Evolutionary conservation across 2,797 vertebrate genomes (phyloP).

Genomic region (Acipenser ruthenus): DNA sequence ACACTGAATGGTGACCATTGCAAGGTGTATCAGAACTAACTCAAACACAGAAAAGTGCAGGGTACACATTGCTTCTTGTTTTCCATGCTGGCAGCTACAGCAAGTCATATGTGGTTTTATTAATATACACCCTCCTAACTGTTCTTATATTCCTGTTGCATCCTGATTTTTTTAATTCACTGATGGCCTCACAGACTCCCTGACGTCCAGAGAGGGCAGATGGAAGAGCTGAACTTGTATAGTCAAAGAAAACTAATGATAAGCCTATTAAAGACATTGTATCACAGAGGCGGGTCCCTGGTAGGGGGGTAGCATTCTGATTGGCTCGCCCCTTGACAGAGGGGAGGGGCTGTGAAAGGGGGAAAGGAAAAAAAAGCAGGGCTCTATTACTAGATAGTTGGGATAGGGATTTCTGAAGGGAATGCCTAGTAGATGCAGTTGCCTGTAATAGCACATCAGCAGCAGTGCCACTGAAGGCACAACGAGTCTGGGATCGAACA

Average conservation of each 20-base stretch:
- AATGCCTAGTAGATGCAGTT: slow-evolving; percentile 75
- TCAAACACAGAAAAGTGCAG: too few relatives aligned
- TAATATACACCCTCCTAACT: slow-evolving; percentile 6
- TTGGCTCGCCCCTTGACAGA: slow-evolving; percentile 62
- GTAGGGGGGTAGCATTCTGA: slow-evolving; percentile 38
- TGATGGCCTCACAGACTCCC: slow-evolving; percentile 19
- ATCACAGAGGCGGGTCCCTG: slow-evolving; percentile 56
- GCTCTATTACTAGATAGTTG: slow-evolving; percentile 55
- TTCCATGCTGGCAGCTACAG: neutral
- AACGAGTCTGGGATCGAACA: slow-evolving; percentile 39
- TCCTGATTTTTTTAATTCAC: slow-evolving; percentile 32
- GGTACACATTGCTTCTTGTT: too few relatives aligned
- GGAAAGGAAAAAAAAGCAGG: slow-evolving; percentile 29
- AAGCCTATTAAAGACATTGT: slow-evolving; percentile 72
- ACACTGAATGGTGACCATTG: too few relatives aligned
- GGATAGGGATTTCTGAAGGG: slow-evolving; percentile 61
- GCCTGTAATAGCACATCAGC: slow-evolving; percentile 68
- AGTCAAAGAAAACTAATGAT: slow-evolving; percentile 66
- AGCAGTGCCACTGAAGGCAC: slow-evolving; percentile 46
- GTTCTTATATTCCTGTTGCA: slow-evolving; percentile 14
- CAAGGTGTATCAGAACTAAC: too few relatives aligned
- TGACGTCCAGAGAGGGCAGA: slow-evolving; percentile 17
- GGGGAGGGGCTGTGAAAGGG: slow-evolving; percentile 50
- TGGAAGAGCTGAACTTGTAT: slow-evolving; percentile 59
- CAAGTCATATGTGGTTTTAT: slow-evolving; percentile 10